Evolutionary conservation across 2,113 vertebrate genomes (phyloP).

Genomic region (Sorex fumeus): DNA sequence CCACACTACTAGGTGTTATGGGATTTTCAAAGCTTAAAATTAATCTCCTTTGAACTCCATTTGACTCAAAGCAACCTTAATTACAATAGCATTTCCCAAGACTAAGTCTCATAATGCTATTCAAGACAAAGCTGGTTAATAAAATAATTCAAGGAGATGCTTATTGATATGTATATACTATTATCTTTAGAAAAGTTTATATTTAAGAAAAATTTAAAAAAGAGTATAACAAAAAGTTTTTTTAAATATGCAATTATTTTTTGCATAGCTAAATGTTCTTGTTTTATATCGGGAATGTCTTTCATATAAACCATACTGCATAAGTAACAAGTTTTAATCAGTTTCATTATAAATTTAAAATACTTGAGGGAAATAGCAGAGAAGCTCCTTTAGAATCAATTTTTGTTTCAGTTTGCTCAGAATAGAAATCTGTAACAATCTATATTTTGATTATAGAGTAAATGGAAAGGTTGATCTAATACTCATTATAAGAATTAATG

Average conservation of each 20-base stretch:
- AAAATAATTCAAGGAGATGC: slow-evolving; percentile 72
- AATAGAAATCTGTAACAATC: background rate
- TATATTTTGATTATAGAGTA: slow-evolving; percentile 14
- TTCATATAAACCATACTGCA: background rate
- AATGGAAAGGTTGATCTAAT: background rate
- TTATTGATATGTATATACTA: slow-evolving; percentile 61
- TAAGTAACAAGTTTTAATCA: background rate
- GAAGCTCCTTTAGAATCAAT: background rate
- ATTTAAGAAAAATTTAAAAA: slow-evolving; percentile 39
- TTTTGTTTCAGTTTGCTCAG: background rate
- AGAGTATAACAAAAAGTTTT: background rate
- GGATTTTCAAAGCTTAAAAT: slow-evolving; percentile 81
- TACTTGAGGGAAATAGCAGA: background rate
- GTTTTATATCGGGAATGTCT: slow-evolving; percentile 43
- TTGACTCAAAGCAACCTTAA: slow-evolving; percentile 76
- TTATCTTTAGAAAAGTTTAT: slow-evolving; percentile 48
- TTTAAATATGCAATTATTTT: background rate
- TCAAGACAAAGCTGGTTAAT: slow-evolving; percentile 69
- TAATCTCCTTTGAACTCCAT: slow-evolving; percentile 79
- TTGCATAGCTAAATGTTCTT: background rate
- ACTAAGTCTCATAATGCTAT: slow-evolving; percentile 67
- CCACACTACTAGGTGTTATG: slow-evolving; percentile 46
- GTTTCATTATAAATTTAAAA: slow-evolving; percentile 16
- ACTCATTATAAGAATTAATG: background rate
- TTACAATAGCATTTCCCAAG: slow-evolving; percentile 75